phyloP scores from a whole-genome alignment of 2,888 invertebrate species.

The Sphaerophoria taeniata region DNA sequence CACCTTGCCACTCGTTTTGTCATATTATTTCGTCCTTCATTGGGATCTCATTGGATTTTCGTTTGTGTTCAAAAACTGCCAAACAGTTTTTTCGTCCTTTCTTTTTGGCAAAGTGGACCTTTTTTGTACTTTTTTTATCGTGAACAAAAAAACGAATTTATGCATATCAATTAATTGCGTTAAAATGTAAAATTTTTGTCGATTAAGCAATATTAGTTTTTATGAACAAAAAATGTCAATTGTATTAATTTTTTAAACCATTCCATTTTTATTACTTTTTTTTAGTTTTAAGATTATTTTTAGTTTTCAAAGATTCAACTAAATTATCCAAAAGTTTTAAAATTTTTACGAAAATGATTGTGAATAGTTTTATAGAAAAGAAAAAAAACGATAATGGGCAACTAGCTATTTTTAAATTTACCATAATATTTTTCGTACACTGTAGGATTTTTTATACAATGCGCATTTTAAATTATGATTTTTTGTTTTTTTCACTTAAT shows the following conservation, averaged over 20 bases:
- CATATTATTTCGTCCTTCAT: too few relatives aligned
- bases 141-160: constrained; percentile 34
- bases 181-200: constrained; percentile 26
- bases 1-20: too few relatives aligned
- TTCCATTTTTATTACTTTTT: constrained; percentile 54
- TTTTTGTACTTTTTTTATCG: constrained; percentile 4
- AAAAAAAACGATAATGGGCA: constrained; percentile 52
- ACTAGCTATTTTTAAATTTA: constrained; percentile 14
- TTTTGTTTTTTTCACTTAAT: not conserved
- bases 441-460: constrained; percentile 5
- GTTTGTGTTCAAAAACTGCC: too few relatives aligned
- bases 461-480: constrained; percentile 15
- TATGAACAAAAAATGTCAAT: constrained; percentile 56
- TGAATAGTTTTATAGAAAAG: constrained; percentile 56
- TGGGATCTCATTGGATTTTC: too few relatives aligned
- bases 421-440: constrained; percentile 9
- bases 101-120: not conserved
- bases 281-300: not conserved
- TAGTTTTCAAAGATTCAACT: constrained; percentile 37
- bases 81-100: not conserved
- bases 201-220: constrained; percentile 65
- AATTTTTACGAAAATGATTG: constrained; percentile 49
- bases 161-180: constrained; percentile 59
- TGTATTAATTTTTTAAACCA: constrained; percentile 59
- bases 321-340: constrained; percentile 64